Percentiles rank a stretch among this genome's conserved stretches.
These are phyloP conservation scores for Vimba vimba DNA, from an alignment of 2,113 vertebrate genomes.

Conservation along the genomic window DNA sequence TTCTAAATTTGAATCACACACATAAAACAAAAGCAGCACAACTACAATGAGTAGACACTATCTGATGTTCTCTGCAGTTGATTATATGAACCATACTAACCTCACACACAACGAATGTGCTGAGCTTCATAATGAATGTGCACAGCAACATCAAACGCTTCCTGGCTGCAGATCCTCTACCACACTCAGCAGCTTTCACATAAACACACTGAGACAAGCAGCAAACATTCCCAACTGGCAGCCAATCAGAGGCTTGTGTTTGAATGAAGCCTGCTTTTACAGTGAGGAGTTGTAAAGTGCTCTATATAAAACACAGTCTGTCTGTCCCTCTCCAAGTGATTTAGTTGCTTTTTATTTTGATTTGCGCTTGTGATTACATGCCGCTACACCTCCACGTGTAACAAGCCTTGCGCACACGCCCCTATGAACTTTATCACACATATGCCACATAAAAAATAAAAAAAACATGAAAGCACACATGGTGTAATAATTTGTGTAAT, in stretches of 20 bases:
- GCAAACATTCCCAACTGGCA: conserved; percentile 2
- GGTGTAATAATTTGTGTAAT: background rate
- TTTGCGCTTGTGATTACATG: conserved; percentile 25
- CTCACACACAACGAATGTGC: conserved; percentile 1
- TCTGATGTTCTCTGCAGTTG: background rate
- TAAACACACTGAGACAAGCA: conserved; percentile 35
- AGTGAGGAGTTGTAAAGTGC: conserved; percentile 18
- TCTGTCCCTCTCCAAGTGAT: conserved; percentile 25
- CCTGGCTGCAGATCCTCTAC: background rate
- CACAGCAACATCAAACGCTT: conserved; percentile 40
- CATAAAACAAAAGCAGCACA: background rate
- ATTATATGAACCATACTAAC: background rate
- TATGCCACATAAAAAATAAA: background rate
- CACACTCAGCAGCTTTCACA: conserved; percentile 30
- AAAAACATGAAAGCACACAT: background rate
- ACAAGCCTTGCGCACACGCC: background rate
- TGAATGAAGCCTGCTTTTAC: conserved; percentile 2
- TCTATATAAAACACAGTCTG: conserved; percentile 24
- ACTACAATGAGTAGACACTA: background rate
- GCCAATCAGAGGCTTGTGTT: conserved; percentile 37
- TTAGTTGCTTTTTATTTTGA: conserved; percentile 11
- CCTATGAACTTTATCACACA: background rate
- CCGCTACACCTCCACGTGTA: background rate
- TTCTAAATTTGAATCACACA: background rate
- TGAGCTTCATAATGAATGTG: conserved; percentile 1